Percentiles rank a stretch among this genome's conserved stretches.
These are phyloP conservation scores for Poeciliopsis paucimaculata DNA, from an alignment of 2,797 vertebrate species.

Conservation along the genomic window DNA sequence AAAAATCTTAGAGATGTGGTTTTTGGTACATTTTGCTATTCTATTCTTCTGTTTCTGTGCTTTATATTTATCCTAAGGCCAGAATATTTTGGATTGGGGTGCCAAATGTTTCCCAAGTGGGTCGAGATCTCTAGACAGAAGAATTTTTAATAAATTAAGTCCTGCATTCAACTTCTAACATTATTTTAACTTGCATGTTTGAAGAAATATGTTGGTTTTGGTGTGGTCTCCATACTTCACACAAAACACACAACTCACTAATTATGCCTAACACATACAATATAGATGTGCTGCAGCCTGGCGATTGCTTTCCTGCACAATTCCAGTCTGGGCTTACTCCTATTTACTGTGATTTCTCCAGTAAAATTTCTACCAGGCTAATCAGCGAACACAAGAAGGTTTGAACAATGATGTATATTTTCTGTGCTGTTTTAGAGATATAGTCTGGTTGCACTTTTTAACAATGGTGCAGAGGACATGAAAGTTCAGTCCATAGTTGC, in stretches of 20 bases:
- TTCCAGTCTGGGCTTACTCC: too few relatives aligned
- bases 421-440: too few relatives aligned
- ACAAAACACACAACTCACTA: neutral
- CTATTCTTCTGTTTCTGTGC: neutral
- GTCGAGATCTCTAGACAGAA: neutral
- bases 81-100: neutral
- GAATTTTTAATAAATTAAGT: neutral
- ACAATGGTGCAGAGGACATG: too few relatives aligned
- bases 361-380: too few relatives aligned
- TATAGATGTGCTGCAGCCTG: too few relatives aligned
- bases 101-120: neutral
- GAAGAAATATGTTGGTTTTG: neutral
- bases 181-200: neutral
- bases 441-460: too few relatives aligned
- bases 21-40: neutral
- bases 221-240: neutral
- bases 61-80: neutral
- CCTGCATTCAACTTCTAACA: neutral
- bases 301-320: too few relatives aligned
- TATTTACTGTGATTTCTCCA: too few relatives aligned
- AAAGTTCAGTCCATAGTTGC: too few relatives aligned
- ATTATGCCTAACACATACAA: neutral
- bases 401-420: too few relatives aligned
- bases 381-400: too few relatives aligned
- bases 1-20: neutral